Conservation (phyloP, 1,140 invertebrate species). For the Hycleus cichorii region DNA sequence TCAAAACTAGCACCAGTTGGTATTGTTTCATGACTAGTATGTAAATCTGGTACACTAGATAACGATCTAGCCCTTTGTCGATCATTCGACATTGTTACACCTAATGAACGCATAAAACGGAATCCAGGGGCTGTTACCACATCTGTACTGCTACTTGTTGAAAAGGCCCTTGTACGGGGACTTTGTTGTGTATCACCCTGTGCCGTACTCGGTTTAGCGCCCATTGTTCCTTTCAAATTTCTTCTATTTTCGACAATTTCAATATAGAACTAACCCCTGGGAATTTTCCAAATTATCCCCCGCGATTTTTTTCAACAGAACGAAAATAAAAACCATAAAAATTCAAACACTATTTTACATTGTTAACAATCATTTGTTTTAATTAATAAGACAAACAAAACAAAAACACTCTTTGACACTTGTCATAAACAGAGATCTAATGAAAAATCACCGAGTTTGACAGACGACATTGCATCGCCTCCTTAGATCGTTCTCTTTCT, state of each 20-base stretch:
- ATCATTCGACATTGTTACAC: slow-evolving; percentile 61
- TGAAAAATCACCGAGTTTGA: slow-evolving; percentile 19
- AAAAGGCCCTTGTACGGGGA: slow-evolving; percentile 67
- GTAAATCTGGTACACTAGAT: slow-evolving; percentile 73
- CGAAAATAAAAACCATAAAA: not conserved
- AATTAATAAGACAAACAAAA: not conserved
- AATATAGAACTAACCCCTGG: not conserved
- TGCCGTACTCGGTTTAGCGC: slow-evolving; percentile 75
- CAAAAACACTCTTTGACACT: slow-evolving; percentile 15
- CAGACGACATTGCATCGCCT: slow-evolving; percentile 12
- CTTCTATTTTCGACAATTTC: not conserved
- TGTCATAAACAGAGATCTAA: slow-evolving; percentile 21
- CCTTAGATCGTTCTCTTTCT: not conserved
- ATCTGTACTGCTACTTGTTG: slow-evolving; percentile 63
- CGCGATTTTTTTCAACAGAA: not conserved
- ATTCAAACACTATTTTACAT: slow-evolving; percentile 7
- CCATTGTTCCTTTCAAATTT: slow-evolving; percentile 48
- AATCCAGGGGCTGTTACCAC: slow-evolving; percentile 61
- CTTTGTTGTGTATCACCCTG: slow-evolving; percentile 54
- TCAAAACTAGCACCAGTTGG: slow-evolving; percentile 47
- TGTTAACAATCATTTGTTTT: not conserved
- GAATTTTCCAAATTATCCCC: not conserved
- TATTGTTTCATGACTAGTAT: slow-evolving; percentile 51
- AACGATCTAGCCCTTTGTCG: slow-evolving; percentile 72
- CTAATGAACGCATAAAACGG: slow-evolving; percentile 63